These are phyloP conservation scores for Drosophila rhopaloa DNA, from an alignment of 1,140 invertebrate genomes.

Conservation along the genomic window DNA sequence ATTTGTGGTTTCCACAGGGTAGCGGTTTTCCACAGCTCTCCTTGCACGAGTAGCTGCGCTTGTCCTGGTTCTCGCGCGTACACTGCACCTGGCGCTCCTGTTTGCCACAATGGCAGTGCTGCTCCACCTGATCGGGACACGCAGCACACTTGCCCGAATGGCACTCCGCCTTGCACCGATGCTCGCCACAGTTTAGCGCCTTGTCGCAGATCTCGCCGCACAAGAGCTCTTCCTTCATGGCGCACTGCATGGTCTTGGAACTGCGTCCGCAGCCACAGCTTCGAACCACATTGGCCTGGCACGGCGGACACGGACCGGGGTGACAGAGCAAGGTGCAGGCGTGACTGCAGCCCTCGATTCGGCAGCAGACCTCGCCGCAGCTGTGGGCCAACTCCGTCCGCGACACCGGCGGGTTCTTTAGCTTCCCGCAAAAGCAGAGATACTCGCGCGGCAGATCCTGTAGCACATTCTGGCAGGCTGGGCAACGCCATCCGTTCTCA, in stretches of 20 bases:
- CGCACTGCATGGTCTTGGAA: slow-evolving; percentile 89
- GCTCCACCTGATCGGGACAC: slow-evolving; percentile 88
- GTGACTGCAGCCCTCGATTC: slow-evolving; percentile 90
- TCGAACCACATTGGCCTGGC: slow-evolving; percentile 87
- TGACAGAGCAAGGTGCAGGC: slow-evolving; percentile 95
- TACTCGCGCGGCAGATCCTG: slow-evolving; percentile 90
- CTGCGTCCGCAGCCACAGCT: slow-evolving; percentile 91
- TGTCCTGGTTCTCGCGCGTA: slow-evolving; percentile 84
- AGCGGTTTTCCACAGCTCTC: slow-evolving; percentile 89
- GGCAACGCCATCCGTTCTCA: slow-evolving; percentile 95
- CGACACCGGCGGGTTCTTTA: slow-evolving; percentile 89
- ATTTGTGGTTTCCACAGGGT: slow-evolving; percentile 92
- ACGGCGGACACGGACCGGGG: slow-evolving; percentile 94
- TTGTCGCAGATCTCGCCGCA: slow-evolving; percentile 91
- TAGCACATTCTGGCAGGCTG: slow-evolving; percentile 93
- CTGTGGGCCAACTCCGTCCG: slow-evolving; percentile 92
- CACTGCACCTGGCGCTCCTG: slow-evolving; percentile 86
- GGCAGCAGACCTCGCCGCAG: slow-evolving; percentile 94
- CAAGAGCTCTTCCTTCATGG: slow-evolving; percentile 87
- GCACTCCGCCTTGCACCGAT: slow-evolving; percentile 90
- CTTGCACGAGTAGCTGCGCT: slow-evolving; percentile 87
- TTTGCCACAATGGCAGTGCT: slow-evolving; percentile 84
- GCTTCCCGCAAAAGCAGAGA: slow-evolving; percentile 93
- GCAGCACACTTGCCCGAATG: slow-evolving; percentile 91
- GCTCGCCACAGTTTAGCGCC: slow-evolving; percentile 89